phyloP scores from a whole-genome alignment of 2,888 invertebrate species.

The Cosmia trapezina region DNA sequence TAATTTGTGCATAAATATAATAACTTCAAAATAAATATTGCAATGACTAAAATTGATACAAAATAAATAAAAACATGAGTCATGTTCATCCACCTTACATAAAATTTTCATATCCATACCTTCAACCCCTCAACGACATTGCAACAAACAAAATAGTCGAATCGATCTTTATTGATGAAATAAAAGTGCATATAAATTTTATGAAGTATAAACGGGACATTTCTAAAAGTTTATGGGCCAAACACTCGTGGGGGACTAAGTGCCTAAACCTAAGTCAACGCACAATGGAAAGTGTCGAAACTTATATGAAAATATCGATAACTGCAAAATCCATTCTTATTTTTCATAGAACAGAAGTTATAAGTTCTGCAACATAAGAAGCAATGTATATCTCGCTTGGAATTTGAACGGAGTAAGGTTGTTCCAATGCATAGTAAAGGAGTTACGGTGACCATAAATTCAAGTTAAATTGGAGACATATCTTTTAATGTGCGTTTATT shows the following conservation, averaged over 20 bases:
- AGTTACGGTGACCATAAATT: conserved; percentile 87
- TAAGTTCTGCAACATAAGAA: background rate
- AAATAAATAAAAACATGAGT: conserved; percentile 32
- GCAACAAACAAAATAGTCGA: conserved; percentile 83
- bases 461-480: conserved; percentile 87
- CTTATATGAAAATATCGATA: conserved; percentile 36
- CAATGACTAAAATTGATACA: background rate
- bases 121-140: conserved; percentile 62
- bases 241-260: conserved; percentile 80
- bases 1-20: too few species aligned
- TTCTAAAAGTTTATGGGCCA: conserved; percentile 85
- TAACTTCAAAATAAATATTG: background rate
- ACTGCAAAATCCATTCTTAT: conserved; percentile 17
- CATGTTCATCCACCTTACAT: conserved; percentile 18
- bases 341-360: background rate
- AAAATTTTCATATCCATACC: conserved; percentile 19
- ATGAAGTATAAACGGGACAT: conserved; percentile 88
- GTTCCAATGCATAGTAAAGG: conserved; percentile 66
- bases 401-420: conserved; percentile 37
- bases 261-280: conserved; percentile 74
- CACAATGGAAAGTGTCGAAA: conserved; percentile 42
- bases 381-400: conserved; percentile 44
- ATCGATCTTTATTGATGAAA: conserved; percentile 87
- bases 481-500: conserved; percentile 87
- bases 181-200: conserved; percentile 90